Percentiles rank a stretch among this genome's conserved stretches.
Evolutionary conservation across 2,797 vertebrate genomes (phyloP).

Genomic region (Helicolenus hilgendorfi): DNA sequence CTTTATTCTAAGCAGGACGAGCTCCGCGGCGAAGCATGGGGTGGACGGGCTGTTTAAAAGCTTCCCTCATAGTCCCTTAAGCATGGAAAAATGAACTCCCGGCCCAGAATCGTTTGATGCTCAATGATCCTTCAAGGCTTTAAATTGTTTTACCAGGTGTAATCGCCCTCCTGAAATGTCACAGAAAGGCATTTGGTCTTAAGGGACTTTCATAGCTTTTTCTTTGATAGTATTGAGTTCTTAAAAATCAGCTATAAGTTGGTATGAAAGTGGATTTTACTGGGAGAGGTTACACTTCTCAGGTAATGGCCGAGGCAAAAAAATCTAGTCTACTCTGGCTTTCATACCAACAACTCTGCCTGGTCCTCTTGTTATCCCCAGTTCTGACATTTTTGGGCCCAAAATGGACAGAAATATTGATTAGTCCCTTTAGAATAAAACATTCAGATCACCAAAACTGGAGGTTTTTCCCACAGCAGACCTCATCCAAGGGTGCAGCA

Average conservation of each 20-base stretch:
- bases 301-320: constrained; percentile 9
- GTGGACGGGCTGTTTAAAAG: constrained; percentile 3
- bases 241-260: constrained; percentile 26
- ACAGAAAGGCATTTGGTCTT: constrained; percentile 41
- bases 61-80: constrained; percentile 32
- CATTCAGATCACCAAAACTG: background rate
- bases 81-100: constrained; percentile 63
- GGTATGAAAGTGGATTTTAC: constrained; percentile 39
- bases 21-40: background rate
- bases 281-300: constrained; percentile 3
- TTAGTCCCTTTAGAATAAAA: constrained; percentile 1
- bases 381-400: constrained; percentile 4
- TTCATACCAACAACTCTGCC: background rate
- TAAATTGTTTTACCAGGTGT: constrained; percentile 73
- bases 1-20: constrained; percentile 5
- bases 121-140: constrained; percentile 67
- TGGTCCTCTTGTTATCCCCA: background rate
- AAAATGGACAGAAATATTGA: background rate
- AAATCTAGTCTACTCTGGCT: background rate
- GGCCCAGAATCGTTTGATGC: constrained; percentile 57
- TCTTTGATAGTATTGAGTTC: constrained; percentile 38
- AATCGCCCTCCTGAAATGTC: constrained; percentile 69
- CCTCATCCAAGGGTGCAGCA: background rate
- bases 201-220: constrained; percentile 32
- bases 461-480: constrained; percentile 11